Conservation (phyloP, 2,888 invertebrate species). For the Ecdyonurus torrentis region DNA sequence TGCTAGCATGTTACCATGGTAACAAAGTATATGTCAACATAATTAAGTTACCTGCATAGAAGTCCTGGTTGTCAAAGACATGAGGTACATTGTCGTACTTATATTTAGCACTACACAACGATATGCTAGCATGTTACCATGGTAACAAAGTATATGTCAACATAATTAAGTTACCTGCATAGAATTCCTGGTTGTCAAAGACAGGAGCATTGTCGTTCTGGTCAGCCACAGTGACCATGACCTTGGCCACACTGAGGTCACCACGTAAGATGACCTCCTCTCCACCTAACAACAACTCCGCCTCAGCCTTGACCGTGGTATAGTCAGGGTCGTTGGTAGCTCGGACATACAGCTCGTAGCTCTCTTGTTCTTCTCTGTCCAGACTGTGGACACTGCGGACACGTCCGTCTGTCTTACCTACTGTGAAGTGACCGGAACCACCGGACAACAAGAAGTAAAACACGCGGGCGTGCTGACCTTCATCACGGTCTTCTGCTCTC, state of each 20-base stretch:
- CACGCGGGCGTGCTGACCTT: slow-evolving; percentile 63
- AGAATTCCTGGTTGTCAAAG: slow-evolving; percentile 45
- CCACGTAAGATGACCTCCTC: slow-evolving; percentile 17
- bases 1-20: no score
- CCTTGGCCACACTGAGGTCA: slow-evolving; percentile 53
- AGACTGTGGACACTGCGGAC: slow-evolving; percentile 62
- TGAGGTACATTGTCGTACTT: no score
- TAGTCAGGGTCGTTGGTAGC: slow-evolving; percentile 72
- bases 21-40: no score
- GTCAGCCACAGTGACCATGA: slow-evolving; percentile 56
- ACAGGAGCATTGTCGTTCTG: slow-evolving; percentile 72
- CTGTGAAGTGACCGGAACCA: slow-evolving; percentile 56
- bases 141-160: no score
- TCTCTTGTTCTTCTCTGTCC: slow-evolving; percentile 60
- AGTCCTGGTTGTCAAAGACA: no score
- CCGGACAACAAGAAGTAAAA: slow-evolving; percentile 68
- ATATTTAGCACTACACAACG: no score
- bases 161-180: no score
- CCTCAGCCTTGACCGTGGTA: slow-evolving; percentile 29
- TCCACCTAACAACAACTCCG: neutral
- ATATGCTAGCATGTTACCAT: no score
- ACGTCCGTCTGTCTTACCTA: slow-evolving; percentile 65
- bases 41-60: no score
- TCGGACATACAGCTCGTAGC: slow-evolving; percentile 58
- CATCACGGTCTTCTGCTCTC: slow-evolving; percentile 55